A percentile compares a stretch with the other conserved stretches of the same genome.
Evolutionary conservation across 1,140 invertebrate species (phyloP).

Genomic region (Agraylea sexmaculata): DNA sequence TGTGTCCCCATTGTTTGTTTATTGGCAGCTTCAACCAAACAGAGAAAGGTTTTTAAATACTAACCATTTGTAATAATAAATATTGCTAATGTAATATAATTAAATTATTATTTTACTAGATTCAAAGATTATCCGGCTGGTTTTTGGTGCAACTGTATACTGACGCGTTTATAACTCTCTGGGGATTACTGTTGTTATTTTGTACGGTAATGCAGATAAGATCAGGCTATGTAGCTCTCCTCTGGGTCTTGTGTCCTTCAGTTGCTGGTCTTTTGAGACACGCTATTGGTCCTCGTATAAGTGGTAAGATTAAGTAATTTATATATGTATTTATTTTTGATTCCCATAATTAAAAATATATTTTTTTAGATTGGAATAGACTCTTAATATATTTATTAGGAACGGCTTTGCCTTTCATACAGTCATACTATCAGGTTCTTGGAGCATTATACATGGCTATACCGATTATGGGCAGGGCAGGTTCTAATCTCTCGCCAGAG

Average conservation of each 20-base stretch:
- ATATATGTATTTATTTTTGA: not conserved
- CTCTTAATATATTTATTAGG: slow-evolving; percentile 39
- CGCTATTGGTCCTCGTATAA: slow-evolving; percentile 34
- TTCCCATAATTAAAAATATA: not conserved
- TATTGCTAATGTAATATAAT: too few relatives aligned
- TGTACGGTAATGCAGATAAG: slow-evolving; percentile 45
- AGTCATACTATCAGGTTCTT: slow-evolving; percentile 60
- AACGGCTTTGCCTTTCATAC: slow-evolving; percentile 51
- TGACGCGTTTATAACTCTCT: slow-evolving; percentile 45
- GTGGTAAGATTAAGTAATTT: slow-evolving; percentile 25
- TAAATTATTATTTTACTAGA: slow-evolving; percentile 10
- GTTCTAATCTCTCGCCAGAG: slow-evolving; percentile 49
- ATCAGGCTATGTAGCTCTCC: slow-evolving; percentile 53
- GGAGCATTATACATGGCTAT: slow-evolving; percentile 45
- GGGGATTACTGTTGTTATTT: slow-evolving; percentile 39
- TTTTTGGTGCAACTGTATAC: slow-evolving; percentile 46
- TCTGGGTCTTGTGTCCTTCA: slow-evolving; percentile 50
- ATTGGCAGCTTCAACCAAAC: slow-evolving; percentile 15
- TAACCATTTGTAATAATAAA: too few relatives aligned
- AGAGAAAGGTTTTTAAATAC: slow-evolving; percentile 12
- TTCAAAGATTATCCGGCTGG: slow-evolving; percentile 26
- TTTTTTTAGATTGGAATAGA: slow-evolving; percentile 39
- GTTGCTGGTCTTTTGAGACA: slow-evolving; percentile 36
- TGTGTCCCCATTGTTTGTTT: slow-evolving; percentile 42
- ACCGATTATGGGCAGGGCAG: slow-evolving; percentile 74